A percentile compares a stretch with the other conserved stretches of the same genome.
Evolutionary conservation across 2,797 vertebrate genomes (phyloP).

Genomic region (Pseudomugil tenellus): DNA sequence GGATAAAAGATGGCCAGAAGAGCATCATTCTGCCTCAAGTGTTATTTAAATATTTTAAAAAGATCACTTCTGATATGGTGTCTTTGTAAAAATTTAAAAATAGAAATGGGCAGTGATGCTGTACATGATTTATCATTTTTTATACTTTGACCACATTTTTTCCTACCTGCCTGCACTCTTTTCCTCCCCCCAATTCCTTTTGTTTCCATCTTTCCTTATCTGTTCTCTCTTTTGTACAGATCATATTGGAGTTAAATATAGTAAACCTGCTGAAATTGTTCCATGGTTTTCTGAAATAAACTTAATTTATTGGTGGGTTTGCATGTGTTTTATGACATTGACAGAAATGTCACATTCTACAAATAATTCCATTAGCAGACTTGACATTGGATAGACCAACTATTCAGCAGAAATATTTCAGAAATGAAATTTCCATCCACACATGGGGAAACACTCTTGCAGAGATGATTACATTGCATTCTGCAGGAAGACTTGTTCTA

Average conservation of each 20-base stretch:
- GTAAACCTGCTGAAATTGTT: conserved; percentile 50
- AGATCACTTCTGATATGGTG: conserved; percentile 12
- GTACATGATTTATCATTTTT: conserved; percentile 42
- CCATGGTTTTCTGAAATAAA: conserved; percentile 78
- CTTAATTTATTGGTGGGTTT: conserved; percentile 72
- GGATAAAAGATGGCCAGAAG: conserved; percentile 28
- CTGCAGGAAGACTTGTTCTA: neutral
- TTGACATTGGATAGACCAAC: neutral
- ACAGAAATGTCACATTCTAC: neutral
- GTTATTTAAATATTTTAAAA: conserved; percentile 33
- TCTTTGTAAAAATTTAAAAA: conserved; percentile 43
- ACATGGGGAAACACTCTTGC: neutral
- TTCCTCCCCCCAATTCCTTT: conserved; percentile 4
- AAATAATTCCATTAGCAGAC: no score
- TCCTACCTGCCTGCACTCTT: conserved; percentile 15
- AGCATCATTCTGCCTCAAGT: conserved; percentile 30
- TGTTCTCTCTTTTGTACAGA: conserved; percentile 63
- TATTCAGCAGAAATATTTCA: neutral
- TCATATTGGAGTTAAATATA: conserved; percentile 51
- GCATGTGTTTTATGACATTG: conserved; percentile 16
- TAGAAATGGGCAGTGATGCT: conserved; percentile 30
- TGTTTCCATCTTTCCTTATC: conserved; percentile 42
- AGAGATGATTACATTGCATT: neutral
- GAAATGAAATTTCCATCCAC: neutral
- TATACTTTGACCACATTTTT: conserved; percentile 26